These are phyloP conservation scores for Tetranychus piercei DNA, from an alignment of 2,888 invertebrate species.

Conservation along the genomic window DNA sequence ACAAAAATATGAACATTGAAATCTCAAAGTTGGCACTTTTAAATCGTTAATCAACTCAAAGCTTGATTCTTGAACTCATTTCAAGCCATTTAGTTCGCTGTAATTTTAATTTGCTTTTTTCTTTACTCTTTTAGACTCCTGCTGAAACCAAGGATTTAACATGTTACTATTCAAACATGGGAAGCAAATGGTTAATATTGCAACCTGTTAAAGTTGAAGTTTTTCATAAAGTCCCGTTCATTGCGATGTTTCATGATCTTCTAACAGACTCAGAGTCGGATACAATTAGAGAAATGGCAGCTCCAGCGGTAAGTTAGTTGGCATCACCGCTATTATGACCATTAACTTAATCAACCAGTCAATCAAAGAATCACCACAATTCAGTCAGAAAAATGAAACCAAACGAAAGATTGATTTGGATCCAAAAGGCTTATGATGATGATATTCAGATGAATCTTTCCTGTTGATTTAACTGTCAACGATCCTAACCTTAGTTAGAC, in stretches of 20 bases:
- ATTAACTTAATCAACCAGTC: not conserved
- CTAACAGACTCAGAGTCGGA: constrained; percentile 41
- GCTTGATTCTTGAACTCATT: too few species aligned
- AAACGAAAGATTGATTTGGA: too few species aligned
- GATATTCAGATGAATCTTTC: not conserved
- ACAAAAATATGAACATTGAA: too few species aligned
- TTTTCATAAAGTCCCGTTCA: constrained; percentile 53
- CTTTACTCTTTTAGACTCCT: not conserved
- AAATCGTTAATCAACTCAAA: too few species aligned
- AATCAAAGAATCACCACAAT: not conserved
- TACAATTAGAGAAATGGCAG: constrained; percentile 24
- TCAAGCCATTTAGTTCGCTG: too few species aligned
- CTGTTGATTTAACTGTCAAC: not conserved
- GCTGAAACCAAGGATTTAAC: constrained; percentile 30
- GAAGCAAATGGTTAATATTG: constrained; percentile 49
- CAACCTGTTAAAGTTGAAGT: constrained; percentile 59
- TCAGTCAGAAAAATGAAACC: not conserved
- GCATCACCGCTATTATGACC: not conserved
- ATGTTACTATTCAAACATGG: constrained; percentile 53
- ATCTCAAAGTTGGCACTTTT: too few species aligned
- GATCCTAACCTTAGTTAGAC: not conserved
- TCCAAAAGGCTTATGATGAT: not conserved
- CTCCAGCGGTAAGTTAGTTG: constrained; percentile 31
- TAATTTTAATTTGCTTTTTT: not conserved
- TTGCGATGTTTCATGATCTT: constrained; percentile 68